Percentiles rank a stretch among this genome's conserved stretches.
Conservation (phyloP, 2,797 vertebrate genomes). For the Heteromormyrus szaboi region DNA sequence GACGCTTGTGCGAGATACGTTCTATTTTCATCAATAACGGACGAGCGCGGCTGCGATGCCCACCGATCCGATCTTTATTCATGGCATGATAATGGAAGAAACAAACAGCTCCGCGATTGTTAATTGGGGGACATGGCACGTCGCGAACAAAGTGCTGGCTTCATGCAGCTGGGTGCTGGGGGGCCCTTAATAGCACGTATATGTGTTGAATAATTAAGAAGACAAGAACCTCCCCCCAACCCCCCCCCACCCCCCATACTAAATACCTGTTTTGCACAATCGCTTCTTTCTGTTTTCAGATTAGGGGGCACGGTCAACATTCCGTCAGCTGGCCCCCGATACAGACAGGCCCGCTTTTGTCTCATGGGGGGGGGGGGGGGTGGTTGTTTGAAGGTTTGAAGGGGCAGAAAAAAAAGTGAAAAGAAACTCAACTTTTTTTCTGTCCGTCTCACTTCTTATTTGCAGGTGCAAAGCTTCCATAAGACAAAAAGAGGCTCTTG, state of each 20-base stretch:
- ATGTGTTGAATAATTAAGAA: constrained; percentile 64
- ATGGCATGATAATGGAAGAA: constrained; percentile 57
- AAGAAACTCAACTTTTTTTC: constrained; percentile 21
- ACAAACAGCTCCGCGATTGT: constrained; percentile 68
- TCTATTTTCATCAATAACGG: constrained; percentile 14
- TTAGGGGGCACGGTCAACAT: constrained; percentile 7
- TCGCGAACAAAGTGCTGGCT: constrained; percentile 65
- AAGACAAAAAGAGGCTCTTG: constrained; percentile 11
- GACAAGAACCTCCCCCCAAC: constrained; percentile 45
- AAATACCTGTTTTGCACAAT: constrained; percentile 55
- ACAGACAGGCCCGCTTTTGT: constrained; percentile 26
- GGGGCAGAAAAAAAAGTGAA: constrained; percentile 22
- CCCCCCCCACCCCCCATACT: constrained; percentile 30
- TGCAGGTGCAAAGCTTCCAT: constrained; percentile 45
- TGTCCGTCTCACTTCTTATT: constrained; percentile 22
- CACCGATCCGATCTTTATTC: constrained; percentile 63
- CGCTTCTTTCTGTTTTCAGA: constrained; percentile 29
- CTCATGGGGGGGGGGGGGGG: neutral
- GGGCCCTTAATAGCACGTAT: constrained; percentile 50
- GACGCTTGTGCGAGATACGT: neutral
- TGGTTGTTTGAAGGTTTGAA: neutral
- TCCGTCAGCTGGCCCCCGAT: neutral
- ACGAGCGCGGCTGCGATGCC: constrained; percentile 29
- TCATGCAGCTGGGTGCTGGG: constrained; percentile 35
- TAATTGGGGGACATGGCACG: constrained; percentile 55